phyloP scores from a whole-genome alignment of 2,113 vertebrate species.

The Onychostoma macrolepis region DNA sequence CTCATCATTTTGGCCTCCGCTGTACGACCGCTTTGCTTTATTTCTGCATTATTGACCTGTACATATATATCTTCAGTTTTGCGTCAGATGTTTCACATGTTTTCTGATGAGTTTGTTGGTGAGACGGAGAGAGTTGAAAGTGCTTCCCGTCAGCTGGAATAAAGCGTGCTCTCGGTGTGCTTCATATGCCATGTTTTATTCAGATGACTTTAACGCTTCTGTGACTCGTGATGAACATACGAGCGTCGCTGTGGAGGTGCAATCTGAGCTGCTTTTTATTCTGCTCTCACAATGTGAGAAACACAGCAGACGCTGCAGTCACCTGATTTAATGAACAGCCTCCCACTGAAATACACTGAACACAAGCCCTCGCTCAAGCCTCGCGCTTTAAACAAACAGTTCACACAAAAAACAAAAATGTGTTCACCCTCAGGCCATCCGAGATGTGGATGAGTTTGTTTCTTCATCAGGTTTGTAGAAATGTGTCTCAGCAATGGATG shows the following conservation, averaged over 20 bases:
- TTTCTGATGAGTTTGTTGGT: constrained; percentile 14
- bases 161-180: neutral
- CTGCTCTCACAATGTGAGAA: neutral
- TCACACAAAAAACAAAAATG: no score
- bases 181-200: constrained; percentile 48
- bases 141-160: neutral
- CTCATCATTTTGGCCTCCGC: no score
- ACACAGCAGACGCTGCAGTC: neutral
- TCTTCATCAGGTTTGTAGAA: no score
- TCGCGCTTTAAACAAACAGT: neutral
- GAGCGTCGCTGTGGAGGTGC: neutral
- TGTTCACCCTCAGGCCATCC: no score
- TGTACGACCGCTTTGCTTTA: no score
- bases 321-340: neutral
- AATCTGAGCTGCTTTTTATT: neutral
- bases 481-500: no score
- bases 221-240: neutral
- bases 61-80: no score
- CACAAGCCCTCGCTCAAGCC: neutral
- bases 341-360: neutral
- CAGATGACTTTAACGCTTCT: neutral
- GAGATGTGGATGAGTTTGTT: no score
- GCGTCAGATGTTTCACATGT: no score
- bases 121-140: neutral
- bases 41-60: no score